phyloP scores from a whole-genome alignment of 2,888 invertebrate species.

The Heliconius charithonia region DNA sequence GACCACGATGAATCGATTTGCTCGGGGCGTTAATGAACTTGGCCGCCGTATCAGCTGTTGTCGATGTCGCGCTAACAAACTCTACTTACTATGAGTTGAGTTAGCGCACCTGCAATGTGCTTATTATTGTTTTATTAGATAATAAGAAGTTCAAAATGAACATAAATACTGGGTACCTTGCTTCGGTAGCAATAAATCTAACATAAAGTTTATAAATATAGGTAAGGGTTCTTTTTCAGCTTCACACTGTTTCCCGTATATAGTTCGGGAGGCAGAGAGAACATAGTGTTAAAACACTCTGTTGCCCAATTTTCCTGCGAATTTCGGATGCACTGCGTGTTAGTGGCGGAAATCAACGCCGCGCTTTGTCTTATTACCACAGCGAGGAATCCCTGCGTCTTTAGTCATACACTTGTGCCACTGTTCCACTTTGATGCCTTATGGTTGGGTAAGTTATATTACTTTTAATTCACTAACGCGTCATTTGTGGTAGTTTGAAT shows the following conservation, averaged over 20 bases:
- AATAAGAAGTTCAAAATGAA: background rate
- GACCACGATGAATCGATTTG: constrained; percentile 74
- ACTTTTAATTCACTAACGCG: background rate
- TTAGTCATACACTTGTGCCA: too few relatives aligned
- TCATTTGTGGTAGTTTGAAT: background rate
- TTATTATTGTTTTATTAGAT: constrained; percentile 20
- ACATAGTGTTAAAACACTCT: too few relatives aligned
- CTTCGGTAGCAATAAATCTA: background rate
- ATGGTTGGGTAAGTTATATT: background rate
- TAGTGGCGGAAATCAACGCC: too few relatives aligned
- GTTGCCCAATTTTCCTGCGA: too few relatives aligned
- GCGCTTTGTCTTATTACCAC: too few relatives aligned
- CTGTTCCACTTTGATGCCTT: too few relatives aligned
- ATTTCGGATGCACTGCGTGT: too few relatives aligned
- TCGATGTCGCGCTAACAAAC: constrained; percentile 57
- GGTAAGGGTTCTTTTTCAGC: too few relatives aligned
- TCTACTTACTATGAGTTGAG: constrained; percentile 46
- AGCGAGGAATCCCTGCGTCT: too few relatives aligned
- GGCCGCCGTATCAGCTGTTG: constrained; percentile 76
- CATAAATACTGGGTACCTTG: background rate
- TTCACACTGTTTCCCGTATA: too few relatives aligned
- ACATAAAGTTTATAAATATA: background rate
- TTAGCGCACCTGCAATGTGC: constrained; percentile 51
- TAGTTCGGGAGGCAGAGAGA: too few relatives aligned
- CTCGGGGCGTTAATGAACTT: constrained; percentile 80